phyloP scores from a whole-genome alignment of 2,797 vertebrate species.

The Peromyscus attwateri region DNA sequence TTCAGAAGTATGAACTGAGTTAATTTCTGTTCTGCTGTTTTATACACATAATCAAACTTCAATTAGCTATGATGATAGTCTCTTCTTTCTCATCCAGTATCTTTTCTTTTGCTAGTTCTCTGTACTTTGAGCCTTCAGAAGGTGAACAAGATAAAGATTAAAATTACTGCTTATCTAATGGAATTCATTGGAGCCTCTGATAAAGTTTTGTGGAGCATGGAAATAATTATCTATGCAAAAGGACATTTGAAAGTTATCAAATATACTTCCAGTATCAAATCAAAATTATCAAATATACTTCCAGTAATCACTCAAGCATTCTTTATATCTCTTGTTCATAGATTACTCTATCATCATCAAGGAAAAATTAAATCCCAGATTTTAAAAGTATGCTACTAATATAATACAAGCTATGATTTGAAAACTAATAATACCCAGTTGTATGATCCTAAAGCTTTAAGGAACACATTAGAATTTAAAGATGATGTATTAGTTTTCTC shows the following conservation, averaged over 20 bases:
- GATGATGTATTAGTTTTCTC: not conserved
- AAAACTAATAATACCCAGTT: not conserved
- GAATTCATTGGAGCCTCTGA: constrained; percentile 57
- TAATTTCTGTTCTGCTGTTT: constrained; percentile 57
- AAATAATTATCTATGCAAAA: constrained; percentile 64
- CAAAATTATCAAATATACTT: constrained; percentile 60
- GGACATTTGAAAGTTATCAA: constrained; percentile 64
- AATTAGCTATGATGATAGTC: constrained; percentile 4
- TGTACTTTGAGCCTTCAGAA: constrained; percentile 47
- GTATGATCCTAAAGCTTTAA: not conserved
- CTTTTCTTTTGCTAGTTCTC: constrained; percentile 41
- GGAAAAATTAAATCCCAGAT: constrained; percentile 7
- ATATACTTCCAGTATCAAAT: not conserved
- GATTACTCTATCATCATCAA: not conserved
- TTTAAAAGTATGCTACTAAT: not conserved
- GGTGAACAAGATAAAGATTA: constrained; percentile 64
- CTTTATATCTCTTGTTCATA: not conserved
- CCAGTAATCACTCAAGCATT: not conserved
- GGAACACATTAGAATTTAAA: constrained; percentile 20
- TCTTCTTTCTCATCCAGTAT: not conserved
- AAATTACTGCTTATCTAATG: constrained; percentile 58
- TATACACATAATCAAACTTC: constrained; percentile 52
- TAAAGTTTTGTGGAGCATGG: constrained; percentile 57
- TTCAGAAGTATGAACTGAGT: constrained; percentile 57
- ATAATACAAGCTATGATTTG: not conserved